Conservation (phyloP, 2,888 invertebrate species). For the Leptura quadrifasciata region DNA sequence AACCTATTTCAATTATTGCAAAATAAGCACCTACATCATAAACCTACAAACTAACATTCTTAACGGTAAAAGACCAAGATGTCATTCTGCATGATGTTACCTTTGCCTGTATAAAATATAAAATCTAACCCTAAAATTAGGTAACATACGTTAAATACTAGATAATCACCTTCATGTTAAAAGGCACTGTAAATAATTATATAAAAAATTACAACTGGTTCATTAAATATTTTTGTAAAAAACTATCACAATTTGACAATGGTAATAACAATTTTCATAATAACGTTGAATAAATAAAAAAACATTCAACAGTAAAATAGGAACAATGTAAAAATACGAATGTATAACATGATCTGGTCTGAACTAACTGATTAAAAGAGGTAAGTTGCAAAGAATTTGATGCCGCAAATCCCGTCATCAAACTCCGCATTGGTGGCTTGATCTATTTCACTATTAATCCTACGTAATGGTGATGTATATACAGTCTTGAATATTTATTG, state of each 20-base stretch:
- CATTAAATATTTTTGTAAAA: constrained; percentile 37
- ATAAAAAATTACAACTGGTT: constrained; percentile 27
- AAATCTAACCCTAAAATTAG: constrained; percentile 21
- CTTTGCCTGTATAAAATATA: constrained; percentile 10
- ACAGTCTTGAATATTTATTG: constrained; percentile 24
- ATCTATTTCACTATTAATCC: neutral
- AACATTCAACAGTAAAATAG: constrained; percentile 26
- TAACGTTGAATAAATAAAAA: constrained; percentile 28
- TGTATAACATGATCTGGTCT: constrained; percentile 9
- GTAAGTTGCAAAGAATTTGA: constrained; percentile 12
- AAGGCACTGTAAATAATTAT: constrained; percentile 33
- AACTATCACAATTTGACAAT: constrained; percentile 50
- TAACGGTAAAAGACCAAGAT: constrained; percentile 5
- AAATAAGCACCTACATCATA: constrained; percentile 29
- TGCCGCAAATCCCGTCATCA: neutral
- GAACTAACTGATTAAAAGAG: neutral
- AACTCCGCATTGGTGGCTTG: neutral
- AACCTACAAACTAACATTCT: constrained; percentile 6
- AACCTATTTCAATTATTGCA: constrained; percentile 22
- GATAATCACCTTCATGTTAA: neutral
- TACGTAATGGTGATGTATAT: constrained; percentile 26
- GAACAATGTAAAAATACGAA: constrained; percentile 27
- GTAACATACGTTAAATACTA: constrained; percentile 29
- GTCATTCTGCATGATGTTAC: neutral
- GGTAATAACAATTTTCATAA: constrained; percentile 47